Evolutionary conservation across 2,797 vertebrate species (phyloP).

Genomic region (Aselliscus stoliczkanus): DNA sequence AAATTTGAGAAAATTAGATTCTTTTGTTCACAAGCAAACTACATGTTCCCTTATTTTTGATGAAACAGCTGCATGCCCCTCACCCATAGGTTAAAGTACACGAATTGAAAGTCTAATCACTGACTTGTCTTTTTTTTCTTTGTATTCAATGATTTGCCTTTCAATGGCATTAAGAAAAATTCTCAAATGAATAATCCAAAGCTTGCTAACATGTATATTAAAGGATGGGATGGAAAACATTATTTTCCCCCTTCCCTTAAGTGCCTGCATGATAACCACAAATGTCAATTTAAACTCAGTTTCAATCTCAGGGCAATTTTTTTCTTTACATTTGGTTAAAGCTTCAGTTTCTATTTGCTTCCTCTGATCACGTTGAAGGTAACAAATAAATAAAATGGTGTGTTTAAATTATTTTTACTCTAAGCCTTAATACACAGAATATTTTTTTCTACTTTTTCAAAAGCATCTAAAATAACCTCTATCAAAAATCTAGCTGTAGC

Average conservation of each 20-base stretch:
- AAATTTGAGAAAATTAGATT: neutral
- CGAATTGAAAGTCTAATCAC: neutral
- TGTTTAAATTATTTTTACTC: neutral
- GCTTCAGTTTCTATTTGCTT: neutral
- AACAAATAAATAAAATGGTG: neutral
- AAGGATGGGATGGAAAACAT: neutral
- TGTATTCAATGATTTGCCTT: neutral
- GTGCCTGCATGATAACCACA: neutral
- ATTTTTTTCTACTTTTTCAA: neutral
- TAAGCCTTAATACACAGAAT: neutral
- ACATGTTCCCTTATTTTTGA: neutral
- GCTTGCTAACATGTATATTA: neutral
- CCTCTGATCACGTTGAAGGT: neutral
- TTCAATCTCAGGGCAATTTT: neutral
- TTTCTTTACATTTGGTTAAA: neutral
- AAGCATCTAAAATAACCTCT: neutral
- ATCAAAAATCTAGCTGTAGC: conserved; percentile 17
- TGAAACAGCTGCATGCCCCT: neutral
- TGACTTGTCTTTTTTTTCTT: neutral
- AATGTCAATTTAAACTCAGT: neutral
- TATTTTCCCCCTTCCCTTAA: neutral
- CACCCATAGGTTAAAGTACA: neutral
- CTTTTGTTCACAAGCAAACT: neutral
- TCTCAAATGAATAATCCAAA: conserved; percentile 23
- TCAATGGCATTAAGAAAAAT: conserved; percentile 1